Evolutionary conservation across 2,888 invertebrate species (phyloP).

Genomic region (Ctena decussata): DNA sequence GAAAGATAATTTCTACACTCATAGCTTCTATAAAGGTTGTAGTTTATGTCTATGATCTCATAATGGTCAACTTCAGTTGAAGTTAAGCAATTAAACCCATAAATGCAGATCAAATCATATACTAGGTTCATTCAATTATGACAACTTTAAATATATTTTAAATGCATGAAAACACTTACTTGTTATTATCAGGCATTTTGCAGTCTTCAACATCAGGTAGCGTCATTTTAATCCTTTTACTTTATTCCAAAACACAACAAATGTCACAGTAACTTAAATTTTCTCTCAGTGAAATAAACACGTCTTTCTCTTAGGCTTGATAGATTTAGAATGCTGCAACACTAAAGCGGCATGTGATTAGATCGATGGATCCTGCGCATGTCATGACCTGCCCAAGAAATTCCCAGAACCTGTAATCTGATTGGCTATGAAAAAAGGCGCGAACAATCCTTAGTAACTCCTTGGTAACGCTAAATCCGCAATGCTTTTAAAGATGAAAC

Average conservation of each 20-base stretch:
- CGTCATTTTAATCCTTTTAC: conserved; percentile 45
- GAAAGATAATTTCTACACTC: too few relatives aligned
- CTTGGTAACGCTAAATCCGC: not conserved
- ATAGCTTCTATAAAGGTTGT: too few relatives aligned
- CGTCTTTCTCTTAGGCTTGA: not conserved
- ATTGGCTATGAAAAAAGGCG: not conserved
- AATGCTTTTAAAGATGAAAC: too few relatives aligned
- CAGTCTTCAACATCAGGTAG: conserved; percentile 55
- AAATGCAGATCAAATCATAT: too few relatives aligned
- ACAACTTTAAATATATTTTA: too few relatives aligned
- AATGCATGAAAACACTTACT: conserved; percentile 40
- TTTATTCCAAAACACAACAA: conserved; percentile 25
- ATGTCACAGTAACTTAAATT: too few relatives aligned
- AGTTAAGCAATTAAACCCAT: too few relatives aligned
- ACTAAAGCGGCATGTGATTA: not conserved
- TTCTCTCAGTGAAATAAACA: not conserved
- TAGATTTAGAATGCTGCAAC: not conserved
- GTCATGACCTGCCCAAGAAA: not conserved
- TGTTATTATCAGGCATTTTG: conserved; percentile 45
- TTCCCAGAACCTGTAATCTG: not conserved
- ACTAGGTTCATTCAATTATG: too few relatives aligned
- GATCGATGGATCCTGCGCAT: not conserved
- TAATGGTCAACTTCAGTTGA: too few relatives aligned
- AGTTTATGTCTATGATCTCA: too few relatives aligned
- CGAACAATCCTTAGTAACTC: not conserved